phyloP scores from a whole-genome alignment of 2,113 vertebrate genomes.

The Murina feae region DNA sequence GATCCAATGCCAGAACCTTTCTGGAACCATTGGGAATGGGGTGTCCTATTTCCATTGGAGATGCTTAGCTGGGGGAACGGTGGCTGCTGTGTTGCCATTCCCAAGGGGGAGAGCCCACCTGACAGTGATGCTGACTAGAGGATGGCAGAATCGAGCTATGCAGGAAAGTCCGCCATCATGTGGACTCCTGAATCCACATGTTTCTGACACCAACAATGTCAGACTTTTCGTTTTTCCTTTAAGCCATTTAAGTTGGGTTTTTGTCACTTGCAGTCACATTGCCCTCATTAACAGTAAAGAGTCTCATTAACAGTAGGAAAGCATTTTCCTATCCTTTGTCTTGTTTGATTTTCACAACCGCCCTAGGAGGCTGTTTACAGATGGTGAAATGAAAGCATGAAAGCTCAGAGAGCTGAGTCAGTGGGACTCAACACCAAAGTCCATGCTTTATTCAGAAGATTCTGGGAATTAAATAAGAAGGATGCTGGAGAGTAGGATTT shows the following conservation, averaged over 20 bases:
- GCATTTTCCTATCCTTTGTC: slow-evolving; percentile 49
- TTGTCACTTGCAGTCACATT: slow-evolving; percentile 3
- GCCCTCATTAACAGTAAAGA: slow-evolving; percentile 38
- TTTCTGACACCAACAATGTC: neutral
- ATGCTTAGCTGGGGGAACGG: neutral
- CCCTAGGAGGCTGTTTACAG: slow-evolving; percentile 38
- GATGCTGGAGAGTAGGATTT: neutral
- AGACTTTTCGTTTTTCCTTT: neutral
- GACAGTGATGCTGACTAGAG: neutral
- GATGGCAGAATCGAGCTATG: neutral
- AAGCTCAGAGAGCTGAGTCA: neutral
- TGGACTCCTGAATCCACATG: too few species aligned
- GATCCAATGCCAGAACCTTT: neutral
- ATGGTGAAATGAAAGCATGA: neutral
- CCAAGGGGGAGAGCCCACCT: too few species aligned
- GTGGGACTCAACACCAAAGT: neutral
- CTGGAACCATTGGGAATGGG: too few species aligned
- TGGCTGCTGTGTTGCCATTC: neutral
- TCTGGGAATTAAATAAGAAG: neutral
- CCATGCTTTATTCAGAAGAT: neutral
- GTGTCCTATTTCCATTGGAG: neutral
- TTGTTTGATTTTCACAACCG: slow-evolving; percentile 44
- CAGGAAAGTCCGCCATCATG: neutral
- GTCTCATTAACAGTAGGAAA: slow-evolving; percentile 4
- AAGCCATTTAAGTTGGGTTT: neutral